Conservation (phyloP, 2,888 invertebrate genomes). For the Zygogramma bicolorata region DNA sequence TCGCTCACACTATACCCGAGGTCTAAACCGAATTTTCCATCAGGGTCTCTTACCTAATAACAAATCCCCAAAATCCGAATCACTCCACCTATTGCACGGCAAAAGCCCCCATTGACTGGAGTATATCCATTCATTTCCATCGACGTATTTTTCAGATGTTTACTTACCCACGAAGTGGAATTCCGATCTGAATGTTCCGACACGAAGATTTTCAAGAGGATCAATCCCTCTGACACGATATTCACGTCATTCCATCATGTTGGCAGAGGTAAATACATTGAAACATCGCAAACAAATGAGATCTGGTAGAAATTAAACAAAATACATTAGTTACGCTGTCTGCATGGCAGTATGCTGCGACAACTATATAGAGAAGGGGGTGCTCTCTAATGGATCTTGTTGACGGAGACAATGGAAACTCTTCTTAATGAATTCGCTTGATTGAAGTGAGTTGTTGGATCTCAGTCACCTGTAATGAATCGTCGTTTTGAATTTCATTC, state of each 20-base stretch:
- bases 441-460: not conserved
- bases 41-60: too few species aligned
- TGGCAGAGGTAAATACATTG: slow-evolving; percentile 51
- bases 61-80: too few species aligned
- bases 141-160: slow-evolving; percentile 46
- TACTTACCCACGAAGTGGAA: slow-evolving; percentile 56
- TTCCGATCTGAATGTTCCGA: slow-evolving; percentile 44
- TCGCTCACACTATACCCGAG: too few species aligned
- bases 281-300: slow-evolving; percentile 24
- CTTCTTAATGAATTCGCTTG: not conserved
- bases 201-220: slow-evolving; percentile 39
- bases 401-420: not conserved
- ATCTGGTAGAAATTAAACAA: slow-evolving; percentile 28
- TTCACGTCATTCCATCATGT: slow-evolving; percentile 58
- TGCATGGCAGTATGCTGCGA: slow-evolving; percentile 24
- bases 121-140: slow-evolving; percentile 13
- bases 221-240: slow-evolving; percentile 53
- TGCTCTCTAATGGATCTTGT: slow-evolving; percentile 21
- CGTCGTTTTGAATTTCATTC: not conserved
- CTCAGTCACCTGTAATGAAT: not conserved
- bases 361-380: slow-evolving; percentile 24
- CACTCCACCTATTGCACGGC: too few species aligned
- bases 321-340: slow-evolving; percentile 34
- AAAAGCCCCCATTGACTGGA: too few species aligned
- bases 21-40: too few species aligned